These are phyloP conservation scores for Triplophysa siluroides DNA, from an alignment of 2,113 vertebrate species.

Conservation along the genomic window DNA sequence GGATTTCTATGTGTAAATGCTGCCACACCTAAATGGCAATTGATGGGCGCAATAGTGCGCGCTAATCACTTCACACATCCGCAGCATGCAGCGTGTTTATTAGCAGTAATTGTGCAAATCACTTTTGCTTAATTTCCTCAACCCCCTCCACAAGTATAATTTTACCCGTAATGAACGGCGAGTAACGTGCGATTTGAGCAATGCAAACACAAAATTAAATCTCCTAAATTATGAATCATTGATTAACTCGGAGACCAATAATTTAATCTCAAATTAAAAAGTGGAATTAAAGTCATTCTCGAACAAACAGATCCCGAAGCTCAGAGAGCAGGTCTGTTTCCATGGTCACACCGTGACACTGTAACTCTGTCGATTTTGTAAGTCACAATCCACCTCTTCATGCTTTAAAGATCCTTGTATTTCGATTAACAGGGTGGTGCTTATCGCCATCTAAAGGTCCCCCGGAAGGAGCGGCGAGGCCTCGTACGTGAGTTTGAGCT, in stretches of 20 bases:
- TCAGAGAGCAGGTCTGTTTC: not conserved
- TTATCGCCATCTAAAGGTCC: not conserved
- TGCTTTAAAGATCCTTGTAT: conserved; percentile 30
- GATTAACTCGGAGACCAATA: conserved; percentile 7
- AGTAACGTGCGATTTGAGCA: conserved; percentile 37
- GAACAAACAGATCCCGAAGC: conserved; percentile 8
- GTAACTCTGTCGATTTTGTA: not conserved
- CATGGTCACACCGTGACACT: conserved; percentile 12
- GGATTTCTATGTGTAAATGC: conserved; percentile 11
- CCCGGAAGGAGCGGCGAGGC: not conserved
- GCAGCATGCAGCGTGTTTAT: conserved; percentile 39
- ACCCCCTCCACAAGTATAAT: conserved; percentile 21
- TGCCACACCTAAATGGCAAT: conserved; percentile 8
- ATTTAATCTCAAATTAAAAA: conserved; percentile 14
- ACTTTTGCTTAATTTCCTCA: conserved; percentile 31
- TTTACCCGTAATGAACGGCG: conserved; percentile 36
- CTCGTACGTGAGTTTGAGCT: not conserved
- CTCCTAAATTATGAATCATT: conserved; percentile 33
- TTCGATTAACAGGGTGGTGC: conserved; percentile 1
- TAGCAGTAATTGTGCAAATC: conserved; percentile 45
- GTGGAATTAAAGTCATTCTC: conserved; percentile 18
- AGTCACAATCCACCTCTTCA: not conserved
- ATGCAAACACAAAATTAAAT: conserved; percentile 32
- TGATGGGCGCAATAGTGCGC: conserved; percentile 17
- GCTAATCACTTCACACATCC: conserved; percentile 38